These are phyloP conservation scores for Aix galericulata DNA, from an alignment of 2,113 vertebrate genomes.

Conservation along the genomic window DNA sequence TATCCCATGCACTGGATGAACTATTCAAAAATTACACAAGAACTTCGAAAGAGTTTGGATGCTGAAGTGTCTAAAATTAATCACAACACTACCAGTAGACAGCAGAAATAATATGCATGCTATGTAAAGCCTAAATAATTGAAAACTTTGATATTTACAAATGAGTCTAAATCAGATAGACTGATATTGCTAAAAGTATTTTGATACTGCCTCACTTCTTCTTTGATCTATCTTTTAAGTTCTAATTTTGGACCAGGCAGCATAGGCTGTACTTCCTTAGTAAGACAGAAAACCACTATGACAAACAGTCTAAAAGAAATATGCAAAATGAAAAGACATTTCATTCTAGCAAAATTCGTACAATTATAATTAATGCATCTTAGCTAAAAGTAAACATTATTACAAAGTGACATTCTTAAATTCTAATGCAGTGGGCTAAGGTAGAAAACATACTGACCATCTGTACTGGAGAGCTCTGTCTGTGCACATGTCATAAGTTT, in stretches of 20 bases:
- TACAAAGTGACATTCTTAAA: background rate
- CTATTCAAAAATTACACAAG: background rate
- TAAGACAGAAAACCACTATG: background rate
- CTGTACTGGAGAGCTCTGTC: conserved; percentile 69
- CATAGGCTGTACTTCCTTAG: background rate
- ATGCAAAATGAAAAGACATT: background rate
- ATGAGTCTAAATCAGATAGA: background rate
- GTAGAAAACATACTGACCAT: conserved; percentile 72
- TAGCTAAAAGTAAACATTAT: background rate
- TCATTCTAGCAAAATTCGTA: background rate
- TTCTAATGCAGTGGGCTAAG: background rate
- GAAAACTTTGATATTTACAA: background rate
- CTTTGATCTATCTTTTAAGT: background rate
- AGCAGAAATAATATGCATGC: background rate
- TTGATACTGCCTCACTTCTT: too few relatives aligned
- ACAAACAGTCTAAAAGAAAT: background rate
- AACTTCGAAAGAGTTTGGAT: background rate
- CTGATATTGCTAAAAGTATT: background rate
- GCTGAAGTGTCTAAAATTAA: background rate
- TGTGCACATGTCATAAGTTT: conserved; percentile 87
- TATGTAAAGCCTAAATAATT: background rate
- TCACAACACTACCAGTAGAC: background rate
- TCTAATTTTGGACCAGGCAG: background rate
- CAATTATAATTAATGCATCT: background rate
- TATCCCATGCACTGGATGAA: background rate